phyloP scores from a whole-genome alignment of 2,888 invertebrate genomes.

The Tinea semifulvella region DNA sequence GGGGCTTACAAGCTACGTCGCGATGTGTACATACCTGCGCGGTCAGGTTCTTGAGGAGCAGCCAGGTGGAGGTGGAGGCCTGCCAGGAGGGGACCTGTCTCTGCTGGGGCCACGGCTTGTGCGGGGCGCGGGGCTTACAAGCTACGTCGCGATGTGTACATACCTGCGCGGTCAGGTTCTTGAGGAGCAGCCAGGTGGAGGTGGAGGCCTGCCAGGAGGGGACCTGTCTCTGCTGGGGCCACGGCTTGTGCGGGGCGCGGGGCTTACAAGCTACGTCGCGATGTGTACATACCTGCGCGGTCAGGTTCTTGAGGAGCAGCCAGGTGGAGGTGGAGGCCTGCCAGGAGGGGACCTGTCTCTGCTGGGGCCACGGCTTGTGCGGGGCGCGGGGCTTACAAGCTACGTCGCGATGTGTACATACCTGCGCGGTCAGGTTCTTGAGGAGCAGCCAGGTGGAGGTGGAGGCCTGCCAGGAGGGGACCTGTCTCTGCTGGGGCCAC shows the following conservation, averaged over 20 bases:
- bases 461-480: slow-evolving; percentile 70
- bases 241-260: slow-evolving; percentile 45
- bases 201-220: slow-evolving; percentile 71
- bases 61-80: slow-evolving; percentile 86
- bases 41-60: slow-evolving; percentile 90
- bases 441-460: slow-evolving; percentile 91
- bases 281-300: slow-evolving; percentile 93
- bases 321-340: slow-evolving; percentile 85
- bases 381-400: too few species aligned
- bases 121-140: too few species aligned
- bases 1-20: too few species aligned
- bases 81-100: slow-evolving; percentile 62
- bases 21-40: too few species aligned
- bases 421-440: slow-evolving; percentile 93
- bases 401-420: too few species aligned
- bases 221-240: slow-evolving; percentile 48
- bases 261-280: too few species aligned
- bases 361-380: slow-evolving; percentile 57
- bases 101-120: slow-evolving; percentile 55
- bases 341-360: slow-evolving; percentile 55
- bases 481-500: slow-evolving; percentile 48
- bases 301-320: slow-evolving; percentile 91
- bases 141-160: too few species aligned
- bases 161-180: slow-evolving; percentile 94
- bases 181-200: slow-evolving; percentile 91